These are phyloP conservation scores for Pristiophorus japonicus DNA, from an alignment of 2,113 vertebrate species.

Conservation along the genomic window DNA sequence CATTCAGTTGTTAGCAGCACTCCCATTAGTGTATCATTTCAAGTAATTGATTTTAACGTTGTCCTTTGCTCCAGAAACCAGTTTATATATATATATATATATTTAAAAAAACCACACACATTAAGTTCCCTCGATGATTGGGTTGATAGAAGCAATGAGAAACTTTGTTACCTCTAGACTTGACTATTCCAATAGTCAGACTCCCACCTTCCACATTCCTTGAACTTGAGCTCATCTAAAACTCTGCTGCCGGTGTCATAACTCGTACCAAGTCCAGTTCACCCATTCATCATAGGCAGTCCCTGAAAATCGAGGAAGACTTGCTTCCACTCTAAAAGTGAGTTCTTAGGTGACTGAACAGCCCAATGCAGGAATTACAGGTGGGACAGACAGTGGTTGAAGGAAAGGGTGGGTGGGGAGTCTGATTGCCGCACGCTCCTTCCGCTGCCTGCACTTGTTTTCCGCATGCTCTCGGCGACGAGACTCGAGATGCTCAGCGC, in stretches of 20 bases:
- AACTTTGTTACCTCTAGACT: background rate
- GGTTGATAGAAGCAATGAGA: background rate
- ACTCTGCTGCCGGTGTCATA: background rate
- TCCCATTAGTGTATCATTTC: background rate
- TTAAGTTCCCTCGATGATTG: background rate
- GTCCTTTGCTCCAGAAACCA: background rate
- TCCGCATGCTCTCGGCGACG: too few relatives aligned
- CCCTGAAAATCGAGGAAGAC: too few relatives aligned
- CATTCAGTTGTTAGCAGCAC: background rate
- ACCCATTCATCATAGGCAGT: too few relatives aligned
- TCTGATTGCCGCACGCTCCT: too few relatives aligned
- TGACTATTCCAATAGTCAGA: background rate
- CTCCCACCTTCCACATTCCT: background rate
- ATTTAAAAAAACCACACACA: background rate
- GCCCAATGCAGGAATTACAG: too few relatives aligned
- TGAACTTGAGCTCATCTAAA: background rate
- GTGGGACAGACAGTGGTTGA: too few relatives aligned
- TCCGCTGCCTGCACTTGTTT: too few relatives aligned
- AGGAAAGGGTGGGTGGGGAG: too few relatives aligned
- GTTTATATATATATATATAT: too few relatives aligned
- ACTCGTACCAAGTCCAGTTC: background rate
- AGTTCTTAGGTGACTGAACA: too few relatives aligned
- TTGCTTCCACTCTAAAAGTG: too few relatives aligned
- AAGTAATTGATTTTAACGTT: constrained; percentile 20
- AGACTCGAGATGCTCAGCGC: too few relatives aligned